Percentiles rank a stretch among this genome's conserved stretches.
Conservation (phyloP, 2,797 vertebrate species). For the Helicolenus hilgendorfi region DNA sequence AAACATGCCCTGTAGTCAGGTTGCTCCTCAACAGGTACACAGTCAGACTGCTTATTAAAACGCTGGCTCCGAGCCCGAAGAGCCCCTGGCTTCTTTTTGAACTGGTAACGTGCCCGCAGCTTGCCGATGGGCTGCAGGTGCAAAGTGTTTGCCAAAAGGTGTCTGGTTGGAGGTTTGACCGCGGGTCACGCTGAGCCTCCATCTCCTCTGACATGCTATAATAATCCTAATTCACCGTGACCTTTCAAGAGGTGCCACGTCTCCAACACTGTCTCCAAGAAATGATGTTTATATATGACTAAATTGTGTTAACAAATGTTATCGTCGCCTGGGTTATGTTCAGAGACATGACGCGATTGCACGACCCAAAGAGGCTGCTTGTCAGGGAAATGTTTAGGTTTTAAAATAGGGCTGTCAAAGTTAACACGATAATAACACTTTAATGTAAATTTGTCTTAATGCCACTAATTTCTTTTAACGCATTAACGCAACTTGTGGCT, state of each 20-base stretch:
- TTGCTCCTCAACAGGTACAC: constrained; percentile 51
- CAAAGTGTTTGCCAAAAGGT: not conserved
- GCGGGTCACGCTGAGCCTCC: not conserved
- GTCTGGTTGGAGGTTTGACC: constrained; percentile 19
- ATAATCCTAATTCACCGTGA: not conserved
- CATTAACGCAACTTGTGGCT: too few species aligned
- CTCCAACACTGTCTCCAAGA: not conserved
- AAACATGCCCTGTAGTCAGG: constrained; percentile 63
- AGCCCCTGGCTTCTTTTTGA: constrained; percentile 7
- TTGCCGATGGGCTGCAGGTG: constrained; percentile 31
- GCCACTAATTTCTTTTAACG: too few species aligned
- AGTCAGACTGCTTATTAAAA: constrained; percentile 73
- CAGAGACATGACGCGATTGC: not conserved
- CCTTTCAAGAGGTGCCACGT: not conserved
- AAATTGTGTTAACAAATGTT: not conserved
- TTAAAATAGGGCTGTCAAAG: not conserved
- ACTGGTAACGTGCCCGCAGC: not conserved
- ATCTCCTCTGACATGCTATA: not conserved
- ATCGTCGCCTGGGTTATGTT: not conserved
- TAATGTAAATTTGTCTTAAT: too few species aligned
- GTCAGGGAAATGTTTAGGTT: not conserved
- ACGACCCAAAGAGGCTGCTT: not conserved
- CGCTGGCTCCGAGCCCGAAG: constrained; percentile 34
- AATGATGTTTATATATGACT: not conserved
- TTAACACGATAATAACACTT: too few species aligned